phyloP scores from a whole-genome alignment of 2,113 vertebrate genomes.

The Terrapene triunguis region DNA sequence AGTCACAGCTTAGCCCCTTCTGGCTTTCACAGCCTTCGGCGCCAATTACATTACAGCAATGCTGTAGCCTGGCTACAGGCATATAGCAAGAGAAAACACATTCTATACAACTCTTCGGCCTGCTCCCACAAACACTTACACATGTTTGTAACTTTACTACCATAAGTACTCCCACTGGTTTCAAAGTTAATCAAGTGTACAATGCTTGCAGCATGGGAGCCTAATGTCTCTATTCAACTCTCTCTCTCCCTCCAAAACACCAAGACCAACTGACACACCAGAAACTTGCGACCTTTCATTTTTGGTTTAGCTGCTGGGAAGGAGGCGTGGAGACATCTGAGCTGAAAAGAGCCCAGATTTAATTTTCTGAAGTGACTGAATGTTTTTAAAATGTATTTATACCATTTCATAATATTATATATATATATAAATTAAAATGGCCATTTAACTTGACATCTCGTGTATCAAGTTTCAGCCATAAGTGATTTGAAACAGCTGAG shows the following conservation, averaged over 20 bases:
- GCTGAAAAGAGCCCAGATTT: neutral
- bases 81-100: neutral
- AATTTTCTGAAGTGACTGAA: neutral
- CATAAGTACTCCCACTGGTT: neutral
- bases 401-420: neutral
- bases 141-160: neutral
- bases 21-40: neutral
- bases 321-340: neutral
- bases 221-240: neutral
- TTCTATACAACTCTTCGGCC: neutral
- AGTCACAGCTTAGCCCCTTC: neutral
- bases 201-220: neutral
- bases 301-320: neutral
- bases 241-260: neutral
- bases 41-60: neutral
- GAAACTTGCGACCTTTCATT: neutral
- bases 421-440: neutral
- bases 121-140: neutral
- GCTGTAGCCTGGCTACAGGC: neutral
- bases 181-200: neutral
- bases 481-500: conserved; percentile 10
- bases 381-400: neutral
- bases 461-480: conserved; percentile 14
- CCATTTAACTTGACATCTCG: neutral
- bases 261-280: neutral